These are phyloP conservation scores for Tetramorium alpestre DNA, from an alignment of 1,140 invertebrate genomes.

Conservation along the genomic window DNA sequence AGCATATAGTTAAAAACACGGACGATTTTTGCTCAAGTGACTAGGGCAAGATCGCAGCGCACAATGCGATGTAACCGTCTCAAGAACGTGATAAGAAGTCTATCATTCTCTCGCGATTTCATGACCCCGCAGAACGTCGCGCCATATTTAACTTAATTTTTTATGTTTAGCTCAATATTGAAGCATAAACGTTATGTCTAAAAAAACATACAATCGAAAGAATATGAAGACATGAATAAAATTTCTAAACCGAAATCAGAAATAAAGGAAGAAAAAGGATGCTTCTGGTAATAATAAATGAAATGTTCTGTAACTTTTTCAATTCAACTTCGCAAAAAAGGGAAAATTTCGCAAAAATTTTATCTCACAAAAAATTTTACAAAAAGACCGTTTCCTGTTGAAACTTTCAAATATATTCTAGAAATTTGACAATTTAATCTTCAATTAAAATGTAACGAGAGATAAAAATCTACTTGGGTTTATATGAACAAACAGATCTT, in stretches of 20 bases:
- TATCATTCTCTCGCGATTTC: not conserved
- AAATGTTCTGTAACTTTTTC: not conserved
- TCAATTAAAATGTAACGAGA: not conserved
- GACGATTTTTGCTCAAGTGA: not conserved
- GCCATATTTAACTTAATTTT: not conserved
- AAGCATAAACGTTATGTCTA: not conserved
- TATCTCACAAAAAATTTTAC: not conserved
- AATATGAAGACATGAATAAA: not conserved
- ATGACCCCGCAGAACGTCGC: not conserved
- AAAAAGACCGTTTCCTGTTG: not conserved
- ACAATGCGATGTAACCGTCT: not conserved
- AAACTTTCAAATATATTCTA: not conserved
- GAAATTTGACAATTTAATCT: not conserved
- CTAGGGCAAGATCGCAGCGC: not conserved
- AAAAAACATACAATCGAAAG: not conserved
- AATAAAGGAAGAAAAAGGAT: not conserved
- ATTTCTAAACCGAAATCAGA: not conserved
- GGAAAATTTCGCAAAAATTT: not conserved
- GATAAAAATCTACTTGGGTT: not conserved
- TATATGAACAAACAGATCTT: not conserved
- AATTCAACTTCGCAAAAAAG: not conserved
- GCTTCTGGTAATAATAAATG: not conserved
- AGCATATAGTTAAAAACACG: slow-evolving; percentile 14
- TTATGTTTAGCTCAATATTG: not conserved
- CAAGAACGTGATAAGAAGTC: not conserved